Conservation (phyloP, 2,113 vertebrate genomes). For the Lepidothrix coronata region DNA sequence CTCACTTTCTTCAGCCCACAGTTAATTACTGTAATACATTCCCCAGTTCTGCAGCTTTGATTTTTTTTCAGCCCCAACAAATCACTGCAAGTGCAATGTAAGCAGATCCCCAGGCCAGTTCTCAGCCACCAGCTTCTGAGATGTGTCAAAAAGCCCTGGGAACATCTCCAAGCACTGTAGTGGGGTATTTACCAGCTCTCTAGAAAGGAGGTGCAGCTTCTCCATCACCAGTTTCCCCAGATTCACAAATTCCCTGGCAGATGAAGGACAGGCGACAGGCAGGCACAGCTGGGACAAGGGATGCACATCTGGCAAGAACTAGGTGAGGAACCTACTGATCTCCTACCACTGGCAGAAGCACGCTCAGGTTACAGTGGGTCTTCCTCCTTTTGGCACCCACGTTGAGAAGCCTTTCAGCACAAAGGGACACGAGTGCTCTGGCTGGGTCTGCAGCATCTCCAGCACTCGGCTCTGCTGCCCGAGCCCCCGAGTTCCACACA, state of each 20-base stretch:
- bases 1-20: background rate
- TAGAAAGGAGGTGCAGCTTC: background rate
- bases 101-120: background rate
- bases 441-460: background rate
- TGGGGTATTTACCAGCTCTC: background rate
- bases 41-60: background rate
- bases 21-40: slow-evolving; percentile 48
- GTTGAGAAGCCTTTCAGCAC: accelerated
- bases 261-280: background rate
- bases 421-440: accelerated
- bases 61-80: background rate
- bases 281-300: background rate
- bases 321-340: background rate
- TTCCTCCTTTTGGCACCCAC: background rate
- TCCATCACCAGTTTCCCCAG: background rate
- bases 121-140: background rate
- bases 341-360: background rate
- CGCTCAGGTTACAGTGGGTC: accelerated
- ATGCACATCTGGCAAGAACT: background rate
- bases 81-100: background rate
- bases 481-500: accelerated
- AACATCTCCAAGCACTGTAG: background rate
- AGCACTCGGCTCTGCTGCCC: accelerated
- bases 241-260: background rate
- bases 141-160: background rate